These are phyloP conservation scores for Cairina moschata DNA, from an alignment of 2,113 vertebrate genomes.

Conservation along the genomic window DNA sequence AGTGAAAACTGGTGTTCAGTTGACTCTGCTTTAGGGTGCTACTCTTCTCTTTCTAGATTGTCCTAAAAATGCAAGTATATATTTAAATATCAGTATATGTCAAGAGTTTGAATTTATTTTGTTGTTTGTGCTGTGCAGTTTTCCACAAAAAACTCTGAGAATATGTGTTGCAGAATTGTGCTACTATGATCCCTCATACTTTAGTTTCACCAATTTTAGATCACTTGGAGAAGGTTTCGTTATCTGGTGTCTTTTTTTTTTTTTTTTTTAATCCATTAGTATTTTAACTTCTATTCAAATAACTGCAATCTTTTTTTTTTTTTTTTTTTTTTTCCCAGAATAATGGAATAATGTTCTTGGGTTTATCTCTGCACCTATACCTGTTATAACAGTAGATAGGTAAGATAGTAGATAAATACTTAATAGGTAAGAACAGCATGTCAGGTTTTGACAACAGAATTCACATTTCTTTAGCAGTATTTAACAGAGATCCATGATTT, in stretches of 20 bases:
- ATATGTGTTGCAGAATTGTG: background rate
- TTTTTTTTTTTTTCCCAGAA: no score
- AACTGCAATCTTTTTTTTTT: background rate
- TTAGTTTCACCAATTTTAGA: background rate
- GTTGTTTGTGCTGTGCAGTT: background rate
- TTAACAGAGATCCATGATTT: background rate
- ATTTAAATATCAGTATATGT: background rate
- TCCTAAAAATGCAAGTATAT: background rate
- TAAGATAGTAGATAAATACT: background rate
- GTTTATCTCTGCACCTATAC: background rate
- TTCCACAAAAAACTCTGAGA: background rate
- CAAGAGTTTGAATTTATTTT: background rate
- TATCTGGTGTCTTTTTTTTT: background rate
- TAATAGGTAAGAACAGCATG: background rate
- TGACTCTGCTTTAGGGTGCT: background rate
- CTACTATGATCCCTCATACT: accelerated
- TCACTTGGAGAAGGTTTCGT: background rate
- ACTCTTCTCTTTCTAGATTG: background rate
- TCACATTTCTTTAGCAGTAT: background rate
- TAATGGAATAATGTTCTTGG: background rate
- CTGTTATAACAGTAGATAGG: background rate
- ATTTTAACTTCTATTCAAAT: background rate
- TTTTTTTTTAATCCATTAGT: background rate
- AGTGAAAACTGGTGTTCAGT: background rate
- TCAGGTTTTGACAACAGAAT: background rate